Base-by-base conservation (phyloP, 2,888 invertebrate species). In the Cerceris rybyensis region DNA sequence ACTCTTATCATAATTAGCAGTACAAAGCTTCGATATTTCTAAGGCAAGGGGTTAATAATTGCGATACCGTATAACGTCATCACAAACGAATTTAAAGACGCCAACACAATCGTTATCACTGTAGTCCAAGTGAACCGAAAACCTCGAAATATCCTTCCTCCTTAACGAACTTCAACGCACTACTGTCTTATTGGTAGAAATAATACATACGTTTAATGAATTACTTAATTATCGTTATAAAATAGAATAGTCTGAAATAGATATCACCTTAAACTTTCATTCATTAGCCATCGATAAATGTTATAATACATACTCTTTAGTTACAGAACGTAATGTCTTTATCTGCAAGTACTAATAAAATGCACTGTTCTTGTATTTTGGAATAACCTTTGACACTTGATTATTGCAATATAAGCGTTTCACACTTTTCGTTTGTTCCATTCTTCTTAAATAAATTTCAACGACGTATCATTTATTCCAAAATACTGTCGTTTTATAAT, bases 81-180 rank as follows among this genome's bases (percentile, higher is more conserved):
- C n/a, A 50, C 6, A n/a, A 50, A 50, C 11, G 54, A 68, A 66
- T 58, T 59, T 9, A 61, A 70, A 68, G 57, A 66, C 50, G 50
- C n/a, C 50, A n/a, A 50, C n/a, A n/a, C n/a, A 50, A n/a, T 60
- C 41, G 41, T 60, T 55, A 42, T 14, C 58, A 63, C 50, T 49
- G 58, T 50, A 66, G 58, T 14, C 11, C 64, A 41, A 57, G 55
- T 65, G 17, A 77, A 60, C 65, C 65, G n/a, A n/a, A 50, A 50
- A 28, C 28, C 28, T 28, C 28, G n/a, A 50, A 50, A 50, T 50
- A 50, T n/a, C 50, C 50, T 75, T 68, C 54, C 54, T 59, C 49
- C 39, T 67, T 64, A 52, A 8, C 49, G 64, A 54, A 76, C 63
- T 68, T 42, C 17, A 59, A 63, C 49, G 64, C 68, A 68, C 76